Percentiles rank a stretch among this genome's conserved stretches.
These are phyloP conservation scores for Tachyglossus aculeatus DNA, from an alignment of 2,797 vertebrate genomes.

Conservation along the genomic window DNA sequence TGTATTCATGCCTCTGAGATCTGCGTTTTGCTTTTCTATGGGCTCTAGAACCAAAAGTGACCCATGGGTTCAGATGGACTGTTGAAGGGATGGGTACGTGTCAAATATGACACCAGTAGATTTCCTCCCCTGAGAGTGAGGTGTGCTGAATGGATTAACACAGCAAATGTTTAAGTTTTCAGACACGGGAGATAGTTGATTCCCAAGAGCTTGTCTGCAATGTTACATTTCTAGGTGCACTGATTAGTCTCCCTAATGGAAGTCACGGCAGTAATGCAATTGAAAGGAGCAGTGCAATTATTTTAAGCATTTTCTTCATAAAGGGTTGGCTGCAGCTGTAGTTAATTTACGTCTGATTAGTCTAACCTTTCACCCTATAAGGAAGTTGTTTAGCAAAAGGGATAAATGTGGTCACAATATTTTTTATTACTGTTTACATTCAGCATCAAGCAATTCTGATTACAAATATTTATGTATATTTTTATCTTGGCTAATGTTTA, in stretches of 20 bases:
- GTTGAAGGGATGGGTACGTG: no score
- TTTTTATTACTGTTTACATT: conserved; percentile 54
- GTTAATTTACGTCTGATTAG: conserved; percentile 76
- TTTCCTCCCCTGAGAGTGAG: no score
- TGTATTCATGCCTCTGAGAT: background rate
- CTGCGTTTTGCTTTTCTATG: fast-evolving
- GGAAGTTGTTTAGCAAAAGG: conserved; percentile 71
- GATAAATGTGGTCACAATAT: conserved; percentile 55
- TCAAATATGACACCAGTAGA: no score
- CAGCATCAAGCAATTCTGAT: conserved; percentile 25
- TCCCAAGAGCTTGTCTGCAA: no score
- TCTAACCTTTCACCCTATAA: conserved; percentile 70
- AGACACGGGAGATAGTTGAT: no score
- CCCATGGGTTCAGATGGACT: no score
- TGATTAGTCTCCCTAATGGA: conserved; percentile 25
- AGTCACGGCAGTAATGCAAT: conserved; percentile 32
- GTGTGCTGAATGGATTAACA: no score
- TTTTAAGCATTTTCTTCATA: conserved; percentile 66
- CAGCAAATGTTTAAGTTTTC: no score
- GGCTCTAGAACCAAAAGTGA: background rate
- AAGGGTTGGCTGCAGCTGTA: conserved; percentile 67
- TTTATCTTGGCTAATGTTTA: conserved; percentile 43
- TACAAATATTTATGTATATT: conserved; percentile 50
- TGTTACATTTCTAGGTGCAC: conserved; percentile 3
- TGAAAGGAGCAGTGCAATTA: conserved; percentile 55